phyloP scores from a whole-genome alignment of 2,888 invertebrate species.

The Leucophenga maculata region DNA sequence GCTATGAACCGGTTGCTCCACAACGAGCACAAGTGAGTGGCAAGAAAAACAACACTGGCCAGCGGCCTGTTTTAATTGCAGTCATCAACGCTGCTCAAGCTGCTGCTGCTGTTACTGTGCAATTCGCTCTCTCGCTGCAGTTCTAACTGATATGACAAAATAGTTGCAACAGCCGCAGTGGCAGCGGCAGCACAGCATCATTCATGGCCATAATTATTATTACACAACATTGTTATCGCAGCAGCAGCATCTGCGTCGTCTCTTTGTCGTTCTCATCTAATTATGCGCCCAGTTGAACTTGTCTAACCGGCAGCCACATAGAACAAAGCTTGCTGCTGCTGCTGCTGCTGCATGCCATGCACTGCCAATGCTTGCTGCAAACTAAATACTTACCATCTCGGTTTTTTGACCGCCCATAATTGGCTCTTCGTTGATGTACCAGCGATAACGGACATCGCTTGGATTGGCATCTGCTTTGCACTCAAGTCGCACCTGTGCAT shows the following conservation, averaged over 20 bases:
- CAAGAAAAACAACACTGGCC: background rate
- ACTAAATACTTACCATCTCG: constrained; percentile 77
- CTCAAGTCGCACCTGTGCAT: constrained; percentile 83
- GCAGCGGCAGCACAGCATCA: background rate
- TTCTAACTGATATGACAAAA: constrained; percentile 10
- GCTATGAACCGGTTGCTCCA: background rate
- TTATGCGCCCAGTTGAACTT: constrained; percentile 47
- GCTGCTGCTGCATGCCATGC: too few species aligned
- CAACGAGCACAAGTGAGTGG: background rate
- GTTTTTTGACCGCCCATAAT: constrained; percentile 86
- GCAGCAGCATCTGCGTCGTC: constrained; percentile 43
- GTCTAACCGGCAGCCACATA: constrained; percentile 8
- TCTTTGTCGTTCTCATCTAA: constrained; percentile 40
- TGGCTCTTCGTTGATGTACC: constrained; percentile 89
- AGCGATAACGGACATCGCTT: constrained; percentile 85
- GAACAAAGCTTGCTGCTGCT: background rate
- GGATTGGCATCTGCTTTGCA: constrained; percentile 95
- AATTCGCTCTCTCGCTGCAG: background rate
- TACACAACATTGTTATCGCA: constrained; percentile 52
- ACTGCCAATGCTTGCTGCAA: background rate
- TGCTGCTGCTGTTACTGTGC: constrained; percentile 33
- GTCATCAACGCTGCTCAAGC: constrained; percentile 23
- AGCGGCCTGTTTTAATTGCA: constrained; percentile 6
- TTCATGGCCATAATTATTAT: constrained; percentile 42
- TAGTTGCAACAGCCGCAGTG: background rate